Evolutionary conservation across 2,888 invertebrate species (phyloP).

Genomic region (Epicampocera succincta): DNA sequence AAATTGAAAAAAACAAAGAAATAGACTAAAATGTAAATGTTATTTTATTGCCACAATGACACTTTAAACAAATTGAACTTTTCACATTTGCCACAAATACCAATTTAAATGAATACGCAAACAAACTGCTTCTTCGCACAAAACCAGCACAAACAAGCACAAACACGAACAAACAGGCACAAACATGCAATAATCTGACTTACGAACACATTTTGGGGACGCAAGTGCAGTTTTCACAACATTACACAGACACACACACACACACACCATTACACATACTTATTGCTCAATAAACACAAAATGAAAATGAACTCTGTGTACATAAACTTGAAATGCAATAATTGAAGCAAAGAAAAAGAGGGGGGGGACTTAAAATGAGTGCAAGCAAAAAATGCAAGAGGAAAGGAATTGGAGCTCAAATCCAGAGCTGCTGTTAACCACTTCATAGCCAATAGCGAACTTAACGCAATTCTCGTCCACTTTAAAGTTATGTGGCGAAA

Average conservation of each 20-base stretch:
- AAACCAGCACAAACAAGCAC: neutral
- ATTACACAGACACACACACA: neutral
- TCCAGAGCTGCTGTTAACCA: slow-evolving; percentile 36
- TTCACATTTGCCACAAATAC: slow-evolving; percentile 69
- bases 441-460: slow-evolving; percentile 33
- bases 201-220: neutral
- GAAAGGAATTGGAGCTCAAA: slow-evolving; percentile 27
- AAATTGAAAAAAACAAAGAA: slow-evolving; percentile 39
- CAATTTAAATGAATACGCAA: slow-evolving; percentile 66
- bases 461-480: neutral
- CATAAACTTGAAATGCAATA: slow-evolving; percentile 43
- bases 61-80: slow-evolving; percentile 71
- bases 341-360: slow-evolving; percentile 11
- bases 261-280: neutral
- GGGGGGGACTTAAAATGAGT: slow-evolving; percentile 4
- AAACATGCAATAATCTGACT: neutral
- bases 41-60: slow-evolving; percentile 67
- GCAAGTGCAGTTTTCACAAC: neutral
- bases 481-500: no score
- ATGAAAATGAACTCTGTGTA: slow-evolving; percentile 46
- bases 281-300: slow-evolving; percentile 28
- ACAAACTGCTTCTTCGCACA: neutral
- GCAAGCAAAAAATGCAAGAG: neutral
- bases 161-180: neutral
- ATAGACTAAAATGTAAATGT: slow-evolving; percentile 59